Conservation (phyloP, 2,113 vertebrate genomes). For the Pelecanus crispus region DNA sequence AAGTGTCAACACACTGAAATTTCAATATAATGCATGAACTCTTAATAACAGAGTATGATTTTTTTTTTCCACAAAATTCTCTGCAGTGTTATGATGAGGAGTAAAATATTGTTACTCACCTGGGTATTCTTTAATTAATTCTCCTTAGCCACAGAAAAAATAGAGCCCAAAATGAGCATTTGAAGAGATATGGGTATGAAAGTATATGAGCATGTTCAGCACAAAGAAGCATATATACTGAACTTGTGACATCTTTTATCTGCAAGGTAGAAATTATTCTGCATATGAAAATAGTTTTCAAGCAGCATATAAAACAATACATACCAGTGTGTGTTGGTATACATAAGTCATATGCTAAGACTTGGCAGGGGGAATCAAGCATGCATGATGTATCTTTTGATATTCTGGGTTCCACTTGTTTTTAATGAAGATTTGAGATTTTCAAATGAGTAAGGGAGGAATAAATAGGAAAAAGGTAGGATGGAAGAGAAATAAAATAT, state of each 20-base stretch:
- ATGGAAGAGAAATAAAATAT: background rate
- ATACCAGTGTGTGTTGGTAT: background rate
- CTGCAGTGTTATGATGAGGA: background rate
- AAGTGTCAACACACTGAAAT: background rate
- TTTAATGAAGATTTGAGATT: background rate
- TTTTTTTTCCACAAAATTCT: background rate
- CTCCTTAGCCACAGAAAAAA: background rate
- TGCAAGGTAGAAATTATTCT: background rate
- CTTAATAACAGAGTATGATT: background rate
- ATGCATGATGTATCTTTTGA: background rate
- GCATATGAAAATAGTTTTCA: background rate
- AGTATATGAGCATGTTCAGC: background rate
- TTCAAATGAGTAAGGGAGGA: background rate
- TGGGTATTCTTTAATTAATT: conserved; percentile 12
- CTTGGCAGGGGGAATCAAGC: background rate
- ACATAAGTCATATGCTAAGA: background rate
- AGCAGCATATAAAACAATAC: background rate
- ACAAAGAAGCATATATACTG: background rate
- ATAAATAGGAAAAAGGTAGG: background rate
- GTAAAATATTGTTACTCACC: background rate
- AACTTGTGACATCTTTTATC: background rate
- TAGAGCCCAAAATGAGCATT: background rate
- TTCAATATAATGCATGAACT: background rate
- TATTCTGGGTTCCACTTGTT: background rate
- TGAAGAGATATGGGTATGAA: background rate